These are phyloP conservation scores for Sitobion miscanthi DNA, from an alignment of 1,140 invertebrate species.

Conservation along the genomic window DNA sequence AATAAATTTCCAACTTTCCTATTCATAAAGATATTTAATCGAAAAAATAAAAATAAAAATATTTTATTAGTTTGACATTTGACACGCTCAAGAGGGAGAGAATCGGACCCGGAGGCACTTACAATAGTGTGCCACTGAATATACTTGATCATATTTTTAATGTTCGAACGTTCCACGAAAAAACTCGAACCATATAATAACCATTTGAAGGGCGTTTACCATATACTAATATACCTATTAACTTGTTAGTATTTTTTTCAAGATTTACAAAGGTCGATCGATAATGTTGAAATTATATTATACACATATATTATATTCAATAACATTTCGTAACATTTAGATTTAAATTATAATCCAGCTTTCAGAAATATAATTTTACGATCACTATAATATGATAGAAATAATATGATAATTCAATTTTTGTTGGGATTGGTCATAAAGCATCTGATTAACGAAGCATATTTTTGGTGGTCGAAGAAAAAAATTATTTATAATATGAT, in stretches of 20 bases:
- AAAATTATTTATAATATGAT: too few species aligned
- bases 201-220: not conserved
- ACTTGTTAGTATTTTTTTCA: not conserved
- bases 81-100: not conserved
- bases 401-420: not conserved
- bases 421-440: not conserved
- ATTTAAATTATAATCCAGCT: not conserved
- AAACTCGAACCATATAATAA: not conserved
- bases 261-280: not conserved
- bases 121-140: not conserved
- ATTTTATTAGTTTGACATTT: not conserved
- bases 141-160: not conserved
- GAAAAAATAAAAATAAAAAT: not conserved
- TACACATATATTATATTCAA: not conserved
- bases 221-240: not conserved
- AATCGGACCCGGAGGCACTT: not conserved
- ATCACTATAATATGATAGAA: not conserved
- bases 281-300: not conserved
- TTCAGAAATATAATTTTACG: not conserved
- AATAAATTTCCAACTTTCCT: not conserved
- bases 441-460: not conserved
- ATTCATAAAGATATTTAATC: not conserved
- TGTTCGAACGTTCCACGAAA: not conserved
- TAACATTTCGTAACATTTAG: too few species aligned
- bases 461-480: not conserved